Evolutionary conservation across 2,797 vertebrate genomes (phyloP).

Genomic region (Chaunax sp.): DNA sequence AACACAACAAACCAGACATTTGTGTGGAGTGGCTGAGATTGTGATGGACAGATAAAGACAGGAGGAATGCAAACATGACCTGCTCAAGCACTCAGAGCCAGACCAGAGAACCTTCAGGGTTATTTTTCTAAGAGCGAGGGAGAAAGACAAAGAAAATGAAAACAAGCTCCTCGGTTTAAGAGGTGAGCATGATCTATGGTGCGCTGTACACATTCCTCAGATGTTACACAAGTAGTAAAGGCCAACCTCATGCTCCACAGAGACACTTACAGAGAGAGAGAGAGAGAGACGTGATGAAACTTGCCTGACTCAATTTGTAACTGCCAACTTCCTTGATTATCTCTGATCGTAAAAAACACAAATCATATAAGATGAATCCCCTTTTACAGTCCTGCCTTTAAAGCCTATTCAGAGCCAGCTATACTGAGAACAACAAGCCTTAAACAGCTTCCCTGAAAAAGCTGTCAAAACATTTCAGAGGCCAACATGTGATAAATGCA

Average conservation of each 20-base stretch:
- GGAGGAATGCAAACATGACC: conserved; percentile 15
- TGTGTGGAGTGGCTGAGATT: conserved; percentile 7
- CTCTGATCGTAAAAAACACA: not conserved
- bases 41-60: conserved; percentile 37
- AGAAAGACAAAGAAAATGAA: conserved; percentile 12
- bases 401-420: not conserved
- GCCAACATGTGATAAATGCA: not conserved
- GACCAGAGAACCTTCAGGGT: not conserved
- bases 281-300: conserved; percentile 55
- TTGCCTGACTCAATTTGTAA: conserved; percentile 32
- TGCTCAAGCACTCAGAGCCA: conserved; percentile 1
- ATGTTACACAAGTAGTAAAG: conserved; percentile 28
- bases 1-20: not conserved
- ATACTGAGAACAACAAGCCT: not conserved
- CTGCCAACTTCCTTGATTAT: conserved; percentile 5
- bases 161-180: not conserved
- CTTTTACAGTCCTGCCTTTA: not conserved
- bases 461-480: not conserved
- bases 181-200: conserved; percentile 7
- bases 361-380: not conserved
- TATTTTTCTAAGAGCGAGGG: not conserved
- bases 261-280: not conserved
- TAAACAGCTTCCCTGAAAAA: not conserved
- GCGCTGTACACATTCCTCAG: conserved; percentile 57
- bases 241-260: conserved; percentile 6